Evolutionary conservation across 2,113 vertebrate species (phyloP).

Genomic region (Pluvianellus socialis): DNA sequence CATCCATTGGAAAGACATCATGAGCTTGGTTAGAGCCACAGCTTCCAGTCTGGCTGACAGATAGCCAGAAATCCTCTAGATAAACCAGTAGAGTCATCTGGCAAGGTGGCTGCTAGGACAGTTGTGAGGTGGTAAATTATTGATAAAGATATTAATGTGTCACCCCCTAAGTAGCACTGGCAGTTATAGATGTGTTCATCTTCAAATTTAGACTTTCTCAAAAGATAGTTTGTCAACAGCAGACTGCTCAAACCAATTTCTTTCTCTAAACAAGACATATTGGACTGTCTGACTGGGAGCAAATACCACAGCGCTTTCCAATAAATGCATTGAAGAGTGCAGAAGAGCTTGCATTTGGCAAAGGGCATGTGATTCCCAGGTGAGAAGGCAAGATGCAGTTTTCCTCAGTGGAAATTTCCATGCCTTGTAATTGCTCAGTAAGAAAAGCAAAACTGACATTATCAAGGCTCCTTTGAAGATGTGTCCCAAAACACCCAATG

Average conservation of each 20-base stretch:
- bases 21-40: not conserved
- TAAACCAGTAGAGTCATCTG: not conserved
- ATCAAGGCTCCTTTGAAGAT: not conserved
- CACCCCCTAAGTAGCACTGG: not conserved
- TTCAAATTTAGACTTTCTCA: not conserved
- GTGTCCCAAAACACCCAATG: not conserved
- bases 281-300: not conserved
- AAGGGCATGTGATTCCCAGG: not conserved
- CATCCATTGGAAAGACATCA: not conserved
- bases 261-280: not conserved
- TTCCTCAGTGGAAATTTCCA: conserved; percentile 14
- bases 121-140: not conserved
- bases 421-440: not conserved
- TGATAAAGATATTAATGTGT: not conserved
- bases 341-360: not conserved
- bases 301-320: not conserved
- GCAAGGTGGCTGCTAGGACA: not conserved
- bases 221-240: not conserved
- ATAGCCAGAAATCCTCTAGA: not conserved
- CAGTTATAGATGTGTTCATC: not conserved
- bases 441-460: not conserved
- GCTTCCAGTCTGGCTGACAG: not conserved
- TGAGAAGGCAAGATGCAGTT: not conserved
- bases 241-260: not conserved
- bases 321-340: not conserved